Evolutionary conservation across 2,113 vertebrate species (phyloP), one percentile per base, ranked within the genome.

Genomic region (Gopherus evgoodei): DNA sequence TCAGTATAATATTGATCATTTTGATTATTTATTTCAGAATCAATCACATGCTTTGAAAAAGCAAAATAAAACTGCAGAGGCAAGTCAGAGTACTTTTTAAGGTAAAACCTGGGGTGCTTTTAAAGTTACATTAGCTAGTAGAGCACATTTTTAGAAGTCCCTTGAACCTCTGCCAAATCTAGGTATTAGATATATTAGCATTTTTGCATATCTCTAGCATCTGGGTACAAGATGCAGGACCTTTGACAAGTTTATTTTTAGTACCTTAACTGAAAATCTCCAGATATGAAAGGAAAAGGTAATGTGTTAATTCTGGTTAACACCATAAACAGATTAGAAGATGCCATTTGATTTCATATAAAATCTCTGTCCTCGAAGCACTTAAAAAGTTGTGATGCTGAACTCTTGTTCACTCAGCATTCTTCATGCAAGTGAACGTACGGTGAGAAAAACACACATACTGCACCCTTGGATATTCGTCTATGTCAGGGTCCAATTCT

Each of bases 361-460:
- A 42, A 85, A 90, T 29, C 10, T 44, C 65, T 81, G 83, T 86
- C 78, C 78, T 91, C 81, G 6, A 75, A 75, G 42, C 44, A 44
- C 38, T 91, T 91, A n/a, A 56, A 91, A 81, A 86, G 88, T 82
- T 85, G 83, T 93, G 81, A 91, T 38, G 44, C 42, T 82, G 50
- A 56, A 38, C 47, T n/a, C 52, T 90, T 86, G 50, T 89, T 89
- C 76, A 69, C 75, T 89, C 86, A 86, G 82, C 85, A 88, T 21
- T 59, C 88, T 85, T 79, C 79, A 81, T 47, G 76, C 83, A 89
- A 90, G 57, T 91, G 82, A 93, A 93, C 79, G 75, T 80, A 95
- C 78, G 25, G 38, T 90, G 65, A 87, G 87, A 85, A 85, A 89
- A 42, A 80, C 56, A 86, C 31, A 42, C 84, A 50, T 83, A 47